Base-by-base conservation (phyloP, 2,797 vertebrate genomes). In the Adelosebastes latens region DNA sequence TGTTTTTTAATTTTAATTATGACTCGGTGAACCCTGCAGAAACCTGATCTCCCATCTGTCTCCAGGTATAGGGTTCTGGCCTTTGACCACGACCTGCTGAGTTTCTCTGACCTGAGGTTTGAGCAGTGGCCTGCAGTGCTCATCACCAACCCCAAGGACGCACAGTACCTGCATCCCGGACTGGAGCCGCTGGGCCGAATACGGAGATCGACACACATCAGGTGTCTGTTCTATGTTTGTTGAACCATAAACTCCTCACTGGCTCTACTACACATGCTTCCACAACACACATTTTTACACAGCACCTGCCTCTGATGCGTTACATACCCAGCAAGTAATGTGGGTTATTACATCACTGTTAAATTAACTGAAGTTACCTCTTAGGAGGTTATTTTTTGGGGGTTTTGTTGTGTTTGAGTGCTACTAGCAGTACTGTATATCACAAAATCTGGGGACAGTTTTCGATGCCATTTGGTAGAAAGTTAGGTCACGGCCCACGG, bases 101-200 rank as follows among this genome's bases (percentile, higher is more conserved):
- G 97, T 87, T 99, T 99, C 24, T 94, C 96, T 18, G 99, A 99
- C 92, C 89, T 99, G 83, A 95, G 14, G 52, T 99, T 99, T 88
- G 96, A 96, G 36, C 94, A 96, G 81, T 99, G 99, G 99, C 99
- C 99, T 7, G 97, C 95, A 1, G 92, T 98, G 81, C 95, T 99
- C 81, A 97, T 99, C 92, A 99, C 99, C 81, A 99, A 99, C 92
- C 99, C 99, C 80, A 99, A 99, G 85, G 95, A 98, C 12, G 96
- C 96, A 1, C 97, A 98, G 70, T 99, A 99, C 87, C 95, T 97
- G 73, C 97, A 97, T 69, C 95, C 97, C 5, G 89, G 93, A 64
- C 94, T 96, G 89, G 98, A 99, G 90, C 97, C 98, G 2, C 79
- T 99, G 75, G 94, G 92, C 24, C 97, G 94, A 53, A 97, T 99